A percentile compares a stretch with the other conserved stretches of the same genome.
Conservation (phyloP, 2,888 invertebrate species). For the Rhagium mordax region DNA sequence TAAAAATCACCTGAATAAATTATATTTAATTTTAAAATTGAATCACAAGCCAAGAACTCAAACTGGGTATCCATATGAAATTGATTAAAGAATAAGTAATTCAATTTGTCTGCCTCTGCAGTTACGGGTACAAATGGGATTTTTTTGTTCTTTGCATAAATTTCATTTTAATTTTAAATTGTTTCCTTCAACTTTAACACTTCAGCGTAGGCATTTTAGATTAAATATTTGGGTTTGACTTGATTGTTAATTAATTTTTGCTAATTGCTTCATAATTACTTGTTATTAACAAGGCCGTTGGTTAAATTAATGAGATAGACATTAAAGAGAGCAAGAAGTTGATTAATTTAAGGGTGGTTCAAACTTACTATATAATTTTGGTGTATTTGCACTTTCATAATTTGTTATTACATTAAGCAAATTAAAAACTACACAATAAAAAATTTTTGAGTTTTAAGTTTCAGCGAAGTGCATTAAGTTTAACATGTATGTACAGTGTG, state of each 20-base stretch:
- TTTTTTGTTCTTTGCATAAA: slow-evolving; percentile 4
- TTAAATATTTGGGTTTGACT: background rate
- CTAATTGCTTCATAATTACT: background rate
- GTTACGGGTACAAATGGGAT: background rate
- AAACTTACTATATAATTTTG: background rate
- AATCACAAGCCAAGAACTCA: background rate
- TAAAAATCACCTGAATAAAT: background rate
- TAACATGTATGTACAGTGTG: too few species aligned
- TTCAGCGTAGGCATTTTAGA: background rate
- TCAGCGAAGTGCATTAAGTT: too few species aligned
- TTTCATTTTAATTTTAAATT: slow-evolving; percentile 16
- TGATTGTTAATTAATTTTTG: background rate
- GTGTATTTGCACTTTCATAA: background rate
- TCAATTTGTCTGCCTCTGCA: background rate
- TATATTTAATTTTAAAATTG: background rate
- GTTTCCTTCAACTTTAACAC: slow-evolving; percentile 19
- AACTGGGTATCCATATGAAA: background rate
- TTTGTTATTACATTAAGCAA: background rate
- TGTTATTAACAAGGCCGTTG: background rate
- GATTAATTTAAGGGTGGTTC: background rate
- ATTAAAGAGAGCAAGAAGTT: background rate
- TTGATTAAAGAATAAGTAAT: background rate
- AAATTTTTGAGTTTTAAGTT: too few species aligned
- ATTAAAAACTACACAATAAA: too few species aligned
- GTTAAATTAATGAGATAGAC: background rate